Evolutionary conservation across 1,140 invertebrate genomes (phyloP).

Genomic region (Atta colombica): DNA sequence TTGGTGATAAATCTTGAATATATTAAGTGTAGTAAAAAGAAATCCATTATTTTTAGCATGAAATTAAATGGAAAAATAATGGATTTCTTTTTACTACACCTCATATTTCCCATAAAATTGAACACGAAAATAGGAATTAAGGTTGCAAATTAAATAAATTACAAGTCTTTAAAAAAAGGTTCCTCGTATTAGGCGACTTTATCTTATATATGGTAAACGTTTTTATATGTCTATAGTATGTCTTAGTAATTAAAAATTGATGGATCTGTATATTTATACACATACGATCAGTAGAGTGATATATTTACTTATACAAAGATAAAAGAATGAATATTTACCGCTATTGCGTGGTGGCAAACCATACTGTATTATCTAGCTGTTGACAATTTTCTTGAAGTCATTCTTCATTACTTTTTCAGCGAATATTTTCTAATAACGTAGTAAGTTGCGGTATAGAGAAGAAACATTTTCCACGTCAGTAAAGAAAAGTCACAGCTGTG

Average conservation of each 20-base stretch:
- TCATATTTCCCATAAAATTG: too few species aligned
- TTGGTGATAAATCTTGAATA: too few species aligned
- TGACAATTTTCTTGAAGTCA: conserved; percentile 38
- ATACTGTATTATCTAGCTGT: conserved; percentile 8
- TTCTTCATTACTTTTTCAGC: conserved; percentile 43
- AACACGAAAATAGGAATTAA: too few species aligned
- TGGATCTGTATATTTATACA: conserved; percentile 16
- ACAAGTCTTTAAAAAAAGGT: too few species aligned
- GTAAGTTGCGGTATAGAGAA: conserved; percentile 4
- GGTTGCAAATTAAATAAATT: too few species aligned
- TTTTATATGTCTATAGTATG: neutral
- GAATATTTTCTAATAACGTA: conserved; percentile 46
- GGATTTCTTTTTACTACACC: too few species aligned
- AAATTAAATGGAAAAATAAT: too few species aligned
- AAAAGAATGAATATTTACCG: neutral
- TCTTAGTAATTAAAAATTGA: conserved; percentile 10
- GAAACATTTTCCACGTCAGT: conserved; percentile 48
- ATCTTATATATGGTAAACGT: neutral
- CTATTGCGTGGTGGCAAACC: neutral
- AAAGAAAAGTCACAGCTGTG: conserved; percentile 25
- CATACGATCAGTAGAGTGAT: neutral
- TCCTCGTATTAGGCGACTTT: too few species aligned
- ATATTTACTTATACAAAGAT: conserved; percentile 2
- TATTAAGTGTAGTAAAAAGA: too few species aligned
- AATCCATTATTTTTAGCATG: too few species aligned